Conservation (phyloP, 2,888 invertebrate genomes). For the Scaptomyza tumidula region DNA sequence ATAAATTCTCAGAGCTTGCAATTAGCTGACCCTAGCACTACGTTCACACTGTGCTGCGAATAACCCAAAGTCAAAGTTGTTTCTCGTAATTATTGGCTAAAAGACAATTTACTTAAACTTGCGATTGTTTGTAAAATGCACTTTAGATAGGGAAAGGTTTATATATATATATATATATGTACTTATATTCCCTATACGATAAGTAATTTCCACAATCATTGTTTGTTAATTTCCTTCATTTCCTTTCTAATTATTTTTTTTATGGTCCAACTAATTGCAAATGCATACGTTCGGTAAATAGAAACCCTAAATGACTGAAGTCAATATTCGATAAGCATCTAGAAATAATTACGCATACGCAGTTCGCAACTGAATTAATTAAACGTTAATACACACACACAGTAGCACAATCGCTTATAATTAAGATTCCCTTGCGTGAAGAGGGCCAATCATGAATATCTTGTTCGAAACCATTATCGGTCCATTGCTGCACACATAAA, state of each 20-base stretch:
- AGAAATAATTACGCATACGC: constrained; percentile 43
- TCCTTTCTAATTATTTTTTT: neutral
- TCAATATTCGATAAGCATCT: constrained; percentile 9
- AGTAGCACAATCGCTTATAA: constrained; percentile 53
- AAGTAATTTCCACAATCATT: constrained; percentile 5
- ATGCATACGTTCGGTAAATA: neutral
- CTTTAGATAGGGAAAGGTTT: neutral
- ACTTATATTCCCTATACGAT: neutral
- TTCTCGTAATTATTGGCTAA: constrained; percentile 29
- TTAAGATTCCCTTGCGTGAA: constrained; percentile 48
- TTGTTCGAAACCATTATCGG: constrained; percentile 59
- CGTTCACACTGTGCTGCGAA: constrained; percentile 32
- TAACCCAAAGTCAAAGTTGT: constrained; percentile 9
- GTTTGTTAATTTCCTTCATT: neutral
- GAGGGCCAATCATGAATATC: constrained; percentile 54
- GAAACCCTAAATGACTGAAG: constrained; percentile 15
- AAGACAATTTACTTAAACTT: constrained; percentile 12
- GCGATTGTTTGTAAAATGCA: constrained; percentile 19
- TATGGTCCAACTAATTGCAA: constrained; percentile 11
- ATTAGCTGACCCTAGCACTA: constrained; percentile 30
- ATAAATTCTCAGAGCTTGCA: constrained; percentile 12
- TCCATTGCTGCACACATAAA: constrained; percentile 40
- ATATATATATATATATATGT: neutral
- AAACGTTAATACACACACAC: constrained; percentile 32
- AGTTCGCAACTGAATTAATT: constrained; percentile 44